These are phyloP conservation scores for Habropoda laboriosa DNA, from an alignment of 1,140 invertebrate genomes.

Conservation along the genomic window DNA sequence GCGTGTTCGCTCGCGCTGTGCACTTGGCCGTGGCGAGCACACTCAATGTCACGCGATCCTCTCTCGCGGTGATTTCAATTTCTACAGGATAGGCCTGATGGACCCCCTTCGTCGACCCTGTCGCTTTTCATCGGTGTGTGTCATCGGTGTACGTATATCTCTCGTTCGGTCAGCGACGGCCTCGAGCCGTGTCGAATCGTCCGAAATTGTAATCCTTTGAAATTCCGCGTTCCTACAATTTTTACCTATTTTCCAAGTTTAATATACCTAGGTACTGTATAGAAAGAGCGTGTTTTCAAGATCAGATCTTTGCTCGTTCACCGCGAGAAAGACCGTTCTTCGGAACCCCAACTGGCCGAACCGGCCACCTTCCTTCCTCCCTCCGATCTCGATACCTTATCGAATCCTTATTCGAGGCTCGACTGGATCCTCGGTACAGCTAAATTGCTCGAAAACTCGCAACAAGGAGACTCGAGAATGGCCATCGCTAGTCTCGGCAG, in stretches of 20 bases:
- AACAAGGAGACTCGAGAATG: neutral
- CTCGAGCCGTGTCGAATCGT: neutral
- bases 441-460: slow-evolving; percentile 32
- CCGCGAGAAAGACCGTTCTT: slow-evolving; percentile 5
- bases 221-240: no score
- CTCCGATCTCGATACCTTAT: no score
- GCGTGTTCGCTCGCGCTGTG: no score
- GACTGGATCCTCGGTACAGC: slow-evolving; percentile 6
- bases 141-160: no score
- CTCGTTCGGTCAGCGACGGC: no score
- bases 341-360: neutral
- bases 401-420: neutral
- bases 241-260: no score
- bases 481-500: slow-evolving; percentile 15
- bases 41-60: neutral
- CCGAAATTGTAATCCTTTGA: neutral
- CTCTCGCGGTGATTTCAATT: neutral
- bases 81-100: neutral
- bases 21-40: neutral
- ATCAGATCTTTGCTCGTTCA: slow-evolving; percentile 12
- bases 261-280: no score
- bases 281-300: neutral
- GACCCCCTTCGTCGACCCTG: neutral
- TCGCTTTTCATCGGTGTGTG: no score
- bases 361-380: neutral